Evolutionary conservation across 64 coral and sea anemone genomes (phyloP).

Genomic region (Cladopsammia gracilis): DNA sequence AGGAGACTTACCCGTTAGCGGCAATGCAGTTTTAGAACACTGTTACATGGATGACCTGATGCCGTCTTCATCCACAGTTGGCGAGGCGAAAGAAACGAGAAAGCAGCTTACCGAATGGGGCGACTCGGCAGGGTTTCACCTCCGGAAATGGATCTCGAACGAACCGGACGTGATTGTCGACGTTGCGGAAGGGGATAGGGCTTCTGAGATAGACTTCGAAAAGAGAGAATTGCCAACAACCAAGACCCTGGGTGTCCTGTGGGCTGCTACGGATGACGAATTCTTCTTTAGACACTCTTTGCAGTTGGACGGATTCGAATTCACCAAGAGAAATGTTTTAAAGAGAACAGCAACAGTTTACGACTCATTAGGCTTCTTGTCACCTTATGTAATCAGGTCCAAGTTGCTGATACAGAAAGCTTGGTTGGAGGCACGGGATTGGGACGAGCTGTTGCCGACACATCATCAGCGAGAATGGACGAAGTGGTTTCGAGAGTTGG

Average conservation of each 20-base stretch:
- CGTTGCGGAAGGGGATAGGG: slow-evolving; percentile 30
- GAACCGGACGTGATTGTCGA: slow-evolving; percentile 33
- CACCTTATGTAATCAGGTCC: slow-evolving; percentile 49
- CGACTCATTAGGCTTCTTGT: slow-evolving; percentile 61
- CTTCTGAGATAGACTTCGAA: too few species aligned
- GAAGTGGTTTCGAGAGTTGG: slow-evolving; percentile 56
- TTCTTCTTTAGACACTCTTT: slow-evolving; percentile 51
- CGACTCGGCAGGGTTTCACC: too few species aligned
- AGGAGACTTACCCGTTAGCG: too few species aligned
- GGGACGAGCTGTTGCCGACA: slow-evolving; percentile 49
- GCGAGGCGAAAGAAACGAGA: slow-evolving; percentile 16
- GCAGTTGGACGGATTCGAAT: slow-evolving; percentile 42
- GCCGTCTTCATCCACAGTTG: slow-evolving; percentile 36
- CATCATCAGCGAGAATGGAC: slow-evolving; percentile 40
- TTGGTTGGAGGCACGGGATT: slow-evolving; percentile 5
- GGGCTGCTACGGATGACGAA: slow-evolving; percentile 52
- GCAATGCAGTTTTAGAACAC: too few species aligned
- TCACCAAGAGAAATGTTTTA: slow-evolving; percentile 73
- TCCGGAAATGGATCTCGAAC: slow-evolving; percentile 75
- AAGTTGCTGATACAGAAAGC: slow-evolving; percentile 68
- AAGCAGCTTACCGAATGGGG: too few species aligned
- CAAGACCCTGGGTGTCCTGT: too few species aligned
- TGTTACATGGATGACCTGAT: slow-evolving; percentile 58
- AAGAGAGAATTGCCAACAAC: too few species aligned
- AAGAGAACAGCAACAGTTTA: slow-evolving; percentile 58